Evolutionary conservation across 2,797 vertebrate species (phyloP).

Genomic region (Brachyrhaphis roseni): DNA sequence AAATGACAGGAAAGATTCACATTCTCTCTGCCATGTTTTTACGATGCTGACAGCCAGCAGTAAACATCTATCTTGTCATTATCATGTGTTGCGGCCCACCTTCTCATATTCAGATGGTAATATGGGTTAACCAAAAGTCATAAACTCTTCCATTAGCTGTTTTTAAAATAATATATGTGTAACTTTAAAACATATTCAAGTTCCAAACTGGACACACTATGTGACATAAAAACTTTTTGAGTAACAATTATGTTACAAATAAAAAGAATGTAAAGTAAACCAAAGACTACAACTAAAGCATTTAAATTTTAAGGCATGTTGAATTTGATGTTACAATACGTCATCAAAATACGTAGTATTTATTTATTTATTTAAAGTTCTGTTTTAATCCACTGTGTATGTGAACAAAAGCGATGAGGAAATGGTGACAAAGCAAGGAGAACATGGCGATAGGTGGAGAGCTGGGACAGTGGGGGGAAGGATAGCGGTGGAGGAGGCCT

Average conservation of each 20-base stretch:
- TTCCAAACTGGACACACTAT: neutral
- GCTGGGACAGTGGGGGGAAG: slow-evolving; percentile 1
- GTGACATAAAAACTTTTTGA: neutral
- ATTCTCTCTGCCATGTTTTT: neutral
- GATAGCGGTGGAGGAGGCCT: slow-evolving; percentile 27
- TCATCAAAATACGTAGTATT: neutral
- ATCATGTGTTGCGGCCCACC: slow-evolving; percentile 35
- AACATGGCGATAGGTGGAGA: neutral
- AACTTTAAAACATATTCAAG: neutral
- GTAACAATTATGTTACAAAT: neutral
- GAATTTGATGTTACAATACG: neutral
- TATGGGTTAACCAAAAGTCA: slow-evolving; percentile 13
- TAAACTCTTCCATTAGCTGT: neutral
- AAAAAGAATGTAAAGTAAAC: neutral
- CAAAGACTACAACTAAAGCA: neutral
- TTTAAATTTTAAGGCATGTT: neutral
- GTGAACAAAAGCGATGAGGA: slow-evolving; percentile 4
- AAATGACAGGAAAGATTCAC: slow-evolving; percentile 22
- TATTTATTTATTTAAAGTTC: neutral
- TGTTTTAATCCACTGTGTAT: neutral
- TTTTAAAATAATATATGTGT: too few species aligned
- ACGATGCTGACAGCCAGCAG: slow-evolving; percentile 5
- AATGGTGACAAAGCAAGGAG: neutral
- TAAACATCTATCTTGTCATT: slow-evolving; percentile 41
- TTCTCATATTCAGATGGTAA: slow-evolving; percentile 53